Percentiles rank a stretch among this genome's conserved stretches.
These are phyloP conservation scores for Marasmarcha lunaedactyla DNA, from an alignment of 2,888 invertebrate genomes.

Conservation along the genomic window DNA sequence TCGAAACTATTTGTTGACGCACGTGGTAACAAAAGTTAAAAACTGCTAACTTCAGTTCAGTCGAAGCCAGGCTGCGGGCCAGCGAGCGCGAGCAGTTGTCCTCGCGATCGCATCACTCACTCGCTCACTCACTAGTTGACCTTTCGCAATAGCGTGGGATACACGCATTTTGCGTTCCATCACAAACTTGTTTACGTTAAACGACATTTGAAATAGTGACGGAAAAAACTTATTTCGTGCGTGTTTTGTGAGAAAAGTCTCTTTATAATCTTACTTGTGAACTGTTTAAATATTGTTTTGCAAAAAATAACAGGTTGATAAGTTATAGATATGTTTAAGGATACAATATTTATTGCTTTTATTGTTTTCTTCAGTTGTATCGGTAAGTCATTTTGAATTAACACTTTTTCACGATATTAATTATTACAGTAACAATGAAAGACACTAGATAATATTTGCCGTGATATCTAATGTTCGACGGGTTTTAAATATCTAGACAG, in stretches of 20 bases:
- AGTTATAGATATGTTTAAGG: conserved; percentile 27
- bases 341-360: conserved; percentile 28
- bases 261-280: not conserved
- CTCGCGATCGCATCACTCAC: not conserved
- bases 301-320: not conserved
- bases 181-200: not conserved
- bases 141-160: not conserved
- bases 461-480: no score
- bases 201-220: no score
- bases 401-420: no score
- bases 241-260: not conserved
- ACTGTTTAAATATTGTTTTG: not conserved
- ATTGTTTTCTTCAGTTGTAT: conserved; percentile 26
- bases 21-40: no score
- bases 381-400: conserved; percentile 28
- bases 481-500: no score
- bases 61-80: not conserved
- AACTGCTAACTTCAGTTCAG: not conserved
- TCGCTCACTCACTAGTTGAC: not conserved
- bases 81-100: no score
- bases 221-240: no score
- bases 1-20: no score
- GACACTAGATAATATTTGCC: no score
- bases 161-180: not conserved
- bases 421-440: no score